Evolutionary conservation across 2,888 invertebrate genomes (phyloP).

Genomic region (Achlya flavicornis): DNA sequence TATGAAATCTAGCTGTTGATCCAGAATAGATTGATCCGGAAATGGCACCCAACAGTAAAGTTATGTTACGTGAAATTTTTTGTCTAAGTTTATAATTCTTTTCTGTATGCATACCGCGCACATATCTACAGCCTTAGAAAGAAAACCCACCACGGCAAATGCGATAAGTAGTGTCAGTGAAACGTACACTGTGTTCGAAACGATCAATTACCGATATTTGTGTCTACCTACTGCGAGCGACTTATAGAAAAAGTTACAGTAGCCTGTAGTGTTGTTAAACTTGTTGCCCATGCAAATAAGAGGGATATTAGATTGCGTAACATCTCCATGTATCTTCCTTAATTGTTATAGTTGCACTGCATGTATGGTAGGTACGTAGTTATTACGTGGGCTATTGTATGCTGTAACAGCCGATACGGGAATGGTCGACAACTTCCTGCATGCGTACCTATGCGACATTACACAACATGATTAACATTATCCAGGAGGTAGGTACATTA

Average conservation of each 20-base stretch:
- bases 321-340: slow-evolving; percentile 37
- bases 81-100: slow-evolving; percentile 32
- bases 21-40: neutral
- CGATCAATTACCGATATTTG: slow-evolving; percentile 38
- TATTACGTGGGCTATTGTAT: neutral
- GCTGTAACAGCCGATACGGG: neutral
- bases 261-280: slow-evolving; percentile 16
- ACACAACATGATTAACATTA: neutral
- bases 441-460: neutral
- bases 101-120: slow-evolving; percentile 63
- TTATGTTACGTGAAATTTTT: neutral
- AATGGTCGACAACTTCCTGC: neutral
- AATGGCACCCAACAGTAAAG: neutral
- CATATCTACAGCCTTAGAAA: slow-evolving; percentile 44
- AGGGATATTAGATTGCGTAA: slow-evolving; percentile 47
- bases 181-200: slow-evolving; percentile 60
- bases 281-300: slow-evolving; percentile 26
- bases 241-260: slow-evolving; percentile 30
- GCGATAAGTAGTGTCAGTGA: slow-evolving; percentile 55
- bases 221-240: slow-evolving; percentile 27
- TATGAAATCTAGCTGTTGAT: too few species aligned
- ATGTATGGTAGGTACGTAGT: neutral
- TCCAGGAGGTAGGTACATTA: too few species aligned
- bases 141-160: slow-evolving; percentile 37
- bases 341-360: neutral